phyloP scores from a whole-genome alignment of 2,113 vertebrate species.

The Todiramphus chloris region DNA sequence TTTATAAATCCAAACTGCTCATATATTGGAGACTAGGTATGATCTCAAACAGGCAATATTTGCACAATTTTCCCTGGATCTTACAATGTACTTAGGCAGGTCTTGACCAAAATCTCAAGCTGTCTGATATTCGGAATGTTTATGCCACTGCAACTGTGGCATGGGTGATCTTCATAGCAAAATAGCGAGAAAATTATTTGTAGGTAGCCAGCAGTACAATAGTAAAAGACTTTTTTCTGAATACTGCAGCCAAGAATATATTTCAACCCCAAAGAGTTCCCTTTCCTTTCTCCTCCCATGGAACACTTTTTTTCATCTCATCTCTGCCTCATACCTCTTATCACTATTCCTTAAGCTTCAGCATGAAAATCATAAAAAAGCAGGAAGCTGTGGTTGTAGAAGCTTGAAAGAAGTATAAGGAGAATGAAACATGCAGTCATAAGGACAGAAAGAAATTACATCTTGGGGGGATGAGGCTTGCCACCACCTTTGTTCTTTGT shows the following conservation, averaged over 20 bases:
- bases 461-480: neutral
- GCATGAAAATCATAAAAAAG: neutral
- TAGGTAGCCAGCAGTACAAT: neutral
- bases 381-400: neutral
- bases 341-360: neutral
- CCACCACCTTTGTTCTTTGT: neutral
- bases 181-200: fast-evolving
- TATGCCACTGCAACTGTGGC: neutral
- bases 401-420: neutral
- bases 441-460: neutral
- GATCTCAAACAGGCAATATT: neutral
- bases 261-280: neutral
- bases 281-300: neutral
- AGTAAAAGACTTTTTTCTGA: neutral
- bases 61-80: neutral
- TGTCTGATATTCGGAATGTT: neutral
- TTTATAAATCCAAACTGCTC: neutral
- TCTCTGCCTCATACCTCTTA: neutral
- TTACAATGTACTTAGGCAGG: neutral
- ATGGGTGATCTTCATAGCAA: neutral
- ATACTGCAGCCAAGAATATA: neutral
- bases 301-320: neutral
- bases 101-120: neutral
- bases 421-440: neutral
- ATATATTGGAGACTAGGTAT: neutral